Evolutionary conservation across 2,113 vertebrate genomes (phyloP), one percentile per base, ranked within the genome.

Genomic region (Gymnarchus niloticus): DNA sequence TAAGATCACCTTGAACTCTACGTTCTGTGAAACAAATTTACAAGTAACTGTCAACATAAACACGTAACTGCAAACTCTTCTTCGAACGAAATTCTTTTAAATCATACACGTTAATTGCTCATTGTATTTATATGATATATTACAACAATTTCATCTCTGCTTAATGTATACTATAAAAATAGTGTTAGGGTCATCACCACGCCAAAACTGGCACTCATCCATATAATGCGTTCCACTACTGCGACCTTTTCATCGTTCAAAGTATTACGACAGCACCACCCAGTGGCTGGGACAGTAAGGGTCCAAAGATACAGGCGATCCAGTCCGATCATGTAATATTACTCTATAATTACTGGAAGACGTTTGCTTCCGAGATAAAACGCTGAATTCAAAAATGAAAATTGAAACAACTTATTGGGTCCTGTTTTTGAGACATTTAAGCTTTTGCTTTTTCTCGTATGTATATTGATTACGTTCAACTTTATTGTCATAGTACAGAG

Each of bases 1-100:
- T 37, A 73, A 73, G 65, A 73, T 73, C 65, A 73, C 65, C 65
- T 73, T 73, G 65, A 73, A 73, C 65, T 33, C 33, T 41, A 37
- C 19, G 41, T 73, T 73, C 41, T 73, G 33, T 73, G 28, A 73
- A 73, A 33, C 12, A 69, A 14, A 33, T 19, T n/a, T n/a, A n/a
- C n/a, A n/a, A n/a, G n/a, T n/a, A n/a, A n/a, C n/a, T 33, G 41
- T 41, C 33, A 69, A 73, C 33, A 73, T 12, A 12, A 28, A 69
- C 61, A 69, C 61, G 14, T 37, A 73, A 17, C 65, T 41, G 61
- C 61, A 37, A 65, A 65, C 61, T 65, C 10, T 33, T 37, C 61
- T 65, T 10, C 61, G 33, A 69, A 19, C 37, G 33, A 12, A 6
- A 19, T 37, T 73, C 65, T 73, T 73, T 41, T 37, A 73, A 73